phyloP scores from a whole-genome alignment of 2,113 vertebrate genomes.

The Sitta europaea region DNA sequence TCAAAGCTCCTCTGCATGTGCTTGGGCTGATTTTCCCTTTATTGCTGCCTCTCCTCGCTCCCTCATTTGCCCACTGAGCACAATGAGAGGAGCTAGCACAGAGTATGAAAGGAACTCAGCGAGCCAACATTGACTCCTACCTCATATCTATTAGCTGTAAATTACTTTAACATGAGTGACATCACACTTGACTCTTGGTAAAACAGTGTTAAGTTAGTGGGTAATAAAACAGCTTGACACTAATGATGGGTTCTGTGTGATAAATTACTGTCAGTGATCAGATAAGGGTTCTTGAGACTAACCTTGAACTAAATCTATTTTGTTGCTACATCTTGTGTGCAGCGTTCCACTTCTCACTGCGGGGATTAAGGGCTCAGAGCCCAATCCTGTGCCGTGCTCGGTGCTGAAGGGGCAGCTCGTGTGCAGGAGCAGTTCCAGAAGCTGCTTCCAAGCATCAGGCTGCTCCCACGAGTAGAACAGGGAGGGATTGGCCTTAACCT shows the following conservation, averaged over 20 bases:
- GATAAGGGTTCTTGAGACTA: slow-evolving; percentile 67
- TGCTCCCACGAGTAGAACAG: not conserved
- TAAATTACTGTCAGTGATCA: slow-evolving; percentile 67
- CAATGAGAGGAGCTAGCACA: not conserved
- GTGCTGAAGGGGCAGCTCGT: not conserved
- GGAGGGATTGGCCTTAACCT: not conserved
- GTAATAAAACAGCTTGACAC: slow-evolving; percentile 71
- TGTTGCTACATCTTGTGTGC: slow-evolving; percentile 47
- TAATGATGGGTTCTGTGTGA: slow-evolving; percentile 67
- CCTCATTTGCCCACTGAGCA: not conserved
- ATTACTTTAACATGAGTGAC: slow-evolving; percentile 69
- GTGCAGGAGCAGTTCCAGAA: slow-evolving; percentile 40
- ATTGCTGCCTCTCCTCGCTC: not conserved
- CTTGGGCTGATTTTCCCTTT: not conserved
- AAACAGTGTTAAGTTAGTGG: slow-evolving; percentile 69
- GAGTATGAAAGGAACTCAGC: slow-evolving; percentile 30
- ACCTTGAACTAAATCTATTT: slow-evolving; percentile 63
- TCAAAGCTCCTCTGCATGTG: not conserved
- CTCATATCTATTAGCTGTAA: slow-evolving; percentile 55
- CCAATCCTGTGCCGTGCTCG: not conserved
- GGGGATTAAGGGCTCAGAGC: slow-evolving; percentile 48
- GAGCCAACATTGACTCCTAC: slow-evolving; percentile 35
- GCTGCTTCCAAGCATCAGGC: slow-evolving; percentile 7
- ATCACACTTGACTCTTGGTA: slow-evolving; percentile 68
- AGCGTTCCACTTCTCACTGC: not conserved